Percentiles rank a stretch among this genome's conserved stretches.
Evolutionary conservation across 1,140 invertebrate genomes (phyloP).

Genomic region (Physella acuta): DNA sequence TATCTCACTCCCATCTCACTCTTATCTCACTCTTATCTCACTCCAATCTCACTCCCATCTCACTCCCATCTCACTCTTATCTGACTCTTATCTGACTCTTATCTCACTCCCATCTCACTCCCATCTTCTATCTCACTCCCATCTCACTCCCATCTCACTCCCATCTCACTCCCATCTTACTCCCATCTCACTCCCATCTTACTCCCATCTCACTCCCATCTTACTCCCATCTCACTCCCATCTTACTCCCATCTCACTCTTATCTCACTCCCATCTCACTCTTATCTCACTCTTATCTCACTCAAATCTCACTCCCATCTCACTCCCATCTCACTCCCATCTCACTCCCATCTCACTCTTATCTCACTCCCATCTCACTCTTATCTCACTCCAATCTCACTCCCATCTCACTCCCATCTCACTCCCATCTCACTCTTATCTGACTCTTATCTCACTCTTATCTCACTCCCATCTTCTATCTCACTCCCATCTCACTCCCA

Average conservation of each 20-base stretch:
- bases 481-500: neutral
- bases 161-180: neutral
- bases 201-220: neutral
- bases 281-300: too few relatives aligned
- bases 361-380: too few relatives aligned
- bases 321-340: neutral
- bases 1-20: too few relatives aligned
- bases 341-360: neutral
- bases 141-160: neutral
- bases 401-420: neutral
- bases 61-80: too few relatives aligned
- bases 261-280: neutral
- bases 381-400: neutral
- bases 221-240: too few relatives aligned
- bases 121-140: neutral
- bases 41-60: too few relatives aligned
- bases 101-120: too few relatives aligned
- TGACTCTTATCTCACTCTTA: too few relatives aligned
- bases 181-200: neutral
- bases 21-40: too few relatives aligned
- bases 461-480: neutral
- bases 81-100: too few relatives aligned
- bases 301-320: neutral
- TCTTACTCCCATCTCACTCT: neutral
- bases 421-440: too few relatives aligned